These are phyloP conservation scores for Embiotoca jacksoni DNA, from an alignment of 2,113 vertebrate genomes.

Conservation along the genomic window DNA sequence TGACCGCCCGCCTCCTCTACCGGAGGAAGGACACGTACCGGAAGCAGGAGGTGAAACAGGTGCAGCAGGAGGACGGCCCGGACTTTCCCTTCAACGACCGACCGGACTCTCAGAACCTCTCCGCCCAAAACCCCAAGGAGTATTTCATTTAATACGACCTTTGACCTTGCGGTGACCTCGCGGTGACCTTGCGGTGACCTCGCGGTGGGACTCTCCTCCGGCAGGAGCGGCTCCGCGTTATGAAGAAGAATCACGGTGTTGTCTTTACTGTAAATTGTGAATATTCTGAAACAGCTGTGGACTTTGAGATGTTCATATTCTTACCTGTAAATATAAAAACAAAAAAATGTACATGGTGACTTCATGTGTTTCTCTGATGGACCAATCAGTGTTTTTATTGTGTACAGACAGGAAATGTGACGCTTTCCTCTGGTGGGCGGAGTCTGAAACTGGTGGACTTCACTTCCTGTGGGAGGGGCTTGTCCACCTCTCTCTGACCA, in stretches of 20 bases:
- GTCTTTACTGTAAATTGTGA: conserved; percentile 55
- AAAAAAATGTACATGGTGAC: conserved; percentile 68
- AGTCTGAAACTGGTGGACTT: background rate
- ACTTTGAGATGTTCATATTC: conserved; percentile 57
- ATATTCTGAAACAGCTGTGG: conserved; percentile 49
- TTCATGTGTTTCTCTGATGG: conserved; percentile 66
- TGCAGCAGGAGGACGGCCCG: conserved; percentile 87
- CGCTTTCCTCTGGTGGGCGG: background rate
- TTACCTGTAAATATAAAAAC: conserved; percentile 73
- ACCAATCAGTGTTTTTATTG: conserved; percentile 29
- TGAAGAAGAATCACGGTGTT: conserved; percentile 25
- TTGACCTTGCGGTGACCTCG: too few species aligned
- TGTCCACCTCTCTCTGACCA: too few species aligned
- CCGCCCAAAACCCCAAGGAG: conserved; percentile 91
- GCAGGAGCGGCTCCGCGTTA: conserved; percentile 31
- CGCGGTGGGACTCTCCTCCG: background rate
- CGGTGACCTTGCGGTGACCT: too few species aligned
- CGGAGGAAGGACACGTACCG: conserved; percentile 89
- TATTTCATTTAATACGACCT: conserved; percentile 89
- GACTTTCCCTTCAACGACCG: conserved; percentile 90
- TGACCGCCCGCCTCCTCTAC: conserved; percentile 87
- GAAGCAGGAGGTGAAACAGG: conserved; percentile 88
- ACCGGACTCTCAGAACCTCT: conserved; percentile 85
- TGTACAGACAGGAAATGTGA: background rate
- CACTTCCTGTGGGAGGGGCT: too few species aligned